These are phyloP conservation scores for Podargus strigoides DNA, from an alignment of 2,797 vertebrate species.

Conservation along the genomic window DNA sequence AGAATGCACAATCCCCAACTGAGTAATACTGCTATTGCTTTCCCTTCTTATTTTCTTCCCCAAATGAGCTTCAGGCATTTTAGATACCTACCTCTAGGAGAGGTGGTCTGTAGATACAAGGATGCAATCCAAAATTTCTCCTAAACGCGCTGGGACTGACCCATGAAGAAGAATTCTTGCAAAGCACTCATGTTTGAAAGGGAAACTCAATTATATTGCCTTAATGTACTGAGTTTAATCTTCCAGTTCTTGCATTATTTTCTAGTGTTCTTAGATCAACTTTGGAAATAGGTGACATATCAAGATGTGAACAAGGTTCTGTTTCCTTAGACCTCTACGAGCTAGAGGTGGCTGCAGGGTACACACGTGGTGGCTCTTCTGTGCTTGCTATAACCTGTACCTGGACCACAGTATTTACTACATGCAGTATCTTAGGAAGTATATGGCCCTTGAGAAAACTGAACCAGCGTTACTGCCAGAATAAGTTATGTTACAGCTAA, in stretches of 20 bases:
- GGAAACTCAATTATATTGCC: not conserved
- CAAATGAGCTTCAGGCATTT: not conserved
- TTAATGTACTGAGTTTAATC: not conserved
- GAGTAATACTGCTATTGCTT: not conserved
- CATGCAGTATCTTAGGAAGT: not conserved
- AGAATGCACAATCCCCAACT: not conserved
- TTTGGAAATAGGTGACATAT: not conserved
- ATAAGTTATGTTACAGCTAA: slow-evolving; percentile 24
- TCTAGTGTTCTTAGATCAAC: not conserved
- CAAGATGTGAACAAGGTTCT: not conserved
- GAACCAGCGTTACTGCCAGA: not conserved
- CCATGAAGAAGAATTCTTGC: not conserved
- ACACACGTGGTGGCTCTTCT: not conserved
- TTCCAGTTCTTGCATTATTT: not conserved
- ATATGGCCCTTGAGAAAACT: not conserved
- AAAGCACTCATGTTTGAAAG: not conserved
- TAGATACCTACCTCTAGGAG: not conserved
- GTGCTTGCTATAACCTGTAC: not conserved
- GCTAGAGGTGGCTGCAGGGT: not conserved
- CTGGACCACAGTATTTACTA: not conserved
- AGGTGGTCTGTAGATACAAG: not conserved
- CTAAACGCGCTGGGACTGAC: not conserved
- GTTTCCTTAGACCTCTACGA: not conserved
- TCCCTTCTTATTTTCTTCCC: not conserved
- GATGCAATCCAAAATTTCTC: not conserved